Evolutionary conservation across 2,797 vertebrate species (phyloP).

Genomic region (Phoebastria nigripes): DNA sequence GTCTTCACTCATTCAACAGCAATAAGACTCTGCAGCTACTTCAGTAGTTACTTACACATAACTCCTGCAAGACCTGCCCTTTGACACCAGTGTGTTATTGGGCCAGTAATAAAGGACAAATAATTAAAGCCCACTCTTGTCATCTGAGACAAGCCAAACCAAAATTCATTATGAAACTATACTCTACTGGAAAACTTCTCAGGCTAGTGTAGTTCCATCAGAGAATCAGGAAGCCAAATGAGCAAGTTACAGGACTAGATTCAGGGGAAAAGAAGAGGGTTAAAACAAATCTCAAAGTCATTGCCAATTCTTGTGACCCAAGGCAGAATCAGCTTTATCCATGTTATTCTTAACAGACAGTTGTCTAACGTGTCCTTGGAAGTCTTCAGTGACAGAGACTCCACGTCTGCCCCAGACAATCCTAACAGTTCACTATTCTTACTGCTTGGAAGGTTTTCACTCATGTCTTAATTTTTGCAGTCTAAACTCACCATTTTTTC

Average conservation of each 20-base stretch:
- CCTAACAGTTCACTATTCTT: neutral
- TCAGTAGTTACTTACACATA: neutral
- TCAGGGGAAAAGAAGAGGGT: neutral
- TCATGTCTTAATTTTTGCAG: neutral
- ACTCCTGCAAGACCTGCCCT: neutral
- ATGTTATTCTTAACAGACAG: neutral
- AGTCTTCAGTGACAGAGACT: neutral
- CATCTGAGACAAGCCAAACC: neutral
- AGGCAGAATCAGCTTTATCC: neutral
- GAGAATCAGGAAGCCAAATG: neutral
- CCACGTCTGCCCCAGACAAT: neutral
- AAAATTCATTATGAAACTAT: neutral
- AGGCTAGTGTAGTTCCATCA: neutral
- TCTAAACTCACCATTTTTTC: neutral
- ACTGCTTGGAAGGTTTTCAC: neutral
- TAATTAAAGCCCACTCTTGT: neutral
- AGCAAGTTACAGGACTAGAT: neutral
- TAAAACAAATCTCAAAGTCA: neutral
- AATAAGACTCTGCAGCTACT: neutral
- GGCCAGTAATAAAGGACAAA: neutral
- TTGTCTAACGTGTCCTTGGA: neutral
- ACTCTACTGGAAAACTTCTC: neutral
- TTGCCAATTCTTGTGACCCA: neutral
- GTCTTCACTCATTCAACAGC: neutral
- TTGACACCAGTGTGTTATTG: neutral